phyloP scores from a whole-genome alignment of 2,888 invertebrate genomes.

The Drosophila paramelanica region DNA sequence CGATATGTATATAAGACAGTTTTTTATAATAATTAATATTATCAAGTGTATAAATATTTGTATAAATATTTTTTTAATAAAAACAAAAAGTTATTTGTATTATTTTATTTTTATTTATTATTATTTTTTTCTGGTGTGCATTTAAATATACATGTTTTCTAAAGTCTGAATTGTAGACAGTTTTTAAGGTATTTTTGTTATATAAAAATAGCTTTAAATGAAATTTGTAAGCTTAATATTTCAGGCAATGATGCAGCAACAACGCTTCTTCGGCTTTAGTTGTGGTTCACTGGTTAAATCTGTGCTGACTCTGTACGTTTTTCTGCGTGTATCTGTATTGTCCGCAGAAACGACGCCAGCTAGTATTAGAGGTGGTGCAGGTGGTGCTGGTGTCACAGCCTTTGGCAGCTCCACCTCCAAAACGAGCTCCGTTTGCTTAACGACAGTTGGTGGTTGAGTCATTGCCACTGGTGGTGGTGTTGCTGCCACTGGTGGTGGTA shows the following conservation, averaged over 20 bases:
- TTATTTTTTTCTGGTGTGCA: too few relatives aligned
- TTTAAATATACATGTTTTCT: too few relatives aligned
- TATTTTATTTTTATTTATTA: too few relatives aligned
- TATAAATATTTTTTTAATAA: too few relatives aligned
- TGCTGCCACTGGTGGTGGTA: conserved; percentile 2
- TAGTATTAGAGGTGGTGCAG: conserved; percentile 29
- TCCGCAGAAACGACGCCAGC: conserved; percentile 37
- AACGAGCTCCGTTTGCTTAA: conserved; percentile 24
- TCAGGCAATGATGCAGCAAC: conserved; percentile 44
- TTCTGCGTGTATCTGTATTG: conserved; percentile 29
- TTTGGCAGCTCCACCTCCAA: conserved; percentile 12
- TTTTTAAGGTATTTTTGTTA: not conserved
- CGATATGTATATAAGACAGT: not conserved
- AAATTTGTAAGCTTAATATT: not conserved
- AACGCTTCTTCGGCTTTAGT: conserved; percentile 26
- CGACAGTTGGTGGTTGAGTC: not conserved
- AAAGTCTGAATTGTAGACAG: too few relatives aligned
- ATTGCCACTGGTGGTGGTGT: conserved; percentile 9
- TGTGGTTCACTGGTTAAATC: conserved; percentile 26
- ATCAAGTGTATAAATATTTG: too few relatives aligned
- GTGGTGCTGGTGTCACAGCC: not conserved
- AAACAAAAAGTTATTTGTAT: too few relatives aligned
- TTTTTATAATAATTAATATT: too few relatives aligned
- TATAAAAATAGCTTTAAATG: too few relatives aligned
- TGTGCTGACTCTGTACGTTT: conserved; percentile 45